Percentiles rank a stretch among this genome's conserved stretches.
Conservation (phyloP, 1,140 invertebrate genomes). For the Papilio aristodemus region DNA sequence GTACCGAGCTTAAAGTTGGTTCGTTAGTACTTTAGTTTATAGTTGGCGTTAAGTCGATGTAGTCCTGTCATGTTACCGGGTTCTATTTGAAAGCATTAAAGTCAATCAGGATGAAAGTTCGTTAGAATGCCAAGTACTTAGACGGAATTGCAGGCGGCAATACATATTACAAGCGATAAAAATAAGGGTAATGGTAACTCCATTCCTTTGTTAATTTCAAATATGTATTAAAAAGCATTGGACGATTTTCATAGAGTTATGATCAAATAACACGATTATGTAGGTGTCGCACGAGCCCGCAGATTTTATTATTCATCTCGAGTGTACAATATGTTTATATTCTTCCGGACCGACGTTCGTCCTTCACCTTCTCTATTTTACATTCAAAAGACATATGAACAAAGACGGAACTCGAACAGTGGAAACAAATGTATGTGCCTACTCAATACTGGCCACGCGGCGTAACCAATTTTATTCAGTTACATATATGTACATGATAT, state of each 20-base stretch:
- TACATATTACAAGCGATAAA: no score
- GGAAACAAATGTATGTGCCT: constrained; percentile 14
- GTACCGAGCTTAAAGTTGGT: neutral
- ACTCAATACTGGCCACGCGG: neutral
- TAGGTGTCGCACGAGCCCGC: constrained; percentile 5
- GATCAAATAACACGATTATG: neutral
- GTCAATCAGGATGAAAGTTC: neutral
- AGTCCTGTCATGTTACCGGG: neutral
- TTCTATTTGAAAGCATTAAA: neutral
- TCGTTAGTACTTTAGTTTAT: neutral
- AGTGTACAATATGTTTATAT: constrained; percentile 45
- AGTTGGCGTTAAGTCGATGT: neutral
- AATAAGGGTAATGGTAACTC: no score
- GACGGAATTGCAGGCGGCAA: neutral
- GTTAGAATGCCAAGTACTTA: neutral
- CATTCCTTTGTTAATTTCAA: no score
- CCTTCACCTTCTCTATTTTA: constrained; percentile 53
- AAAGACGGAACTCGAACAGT: constrained; percentile 33
- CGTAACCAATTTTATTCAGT: neutral
- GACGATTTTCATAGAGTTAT: neutral
- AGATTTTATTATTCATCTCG: constrained; percentile 3
- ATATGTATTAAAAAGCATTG: no score
- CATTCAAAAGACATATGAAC: constrained; percentile 39
- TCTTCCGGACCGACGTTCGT: constrained; percentile 37
- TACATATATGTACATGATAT: no score